Evolutionary conservation across 2,888 invertebrate genomes (phyloP), one percentile per base, ranked within the genome.

Genomic region (Adelphocoris suturalis): DNA sequence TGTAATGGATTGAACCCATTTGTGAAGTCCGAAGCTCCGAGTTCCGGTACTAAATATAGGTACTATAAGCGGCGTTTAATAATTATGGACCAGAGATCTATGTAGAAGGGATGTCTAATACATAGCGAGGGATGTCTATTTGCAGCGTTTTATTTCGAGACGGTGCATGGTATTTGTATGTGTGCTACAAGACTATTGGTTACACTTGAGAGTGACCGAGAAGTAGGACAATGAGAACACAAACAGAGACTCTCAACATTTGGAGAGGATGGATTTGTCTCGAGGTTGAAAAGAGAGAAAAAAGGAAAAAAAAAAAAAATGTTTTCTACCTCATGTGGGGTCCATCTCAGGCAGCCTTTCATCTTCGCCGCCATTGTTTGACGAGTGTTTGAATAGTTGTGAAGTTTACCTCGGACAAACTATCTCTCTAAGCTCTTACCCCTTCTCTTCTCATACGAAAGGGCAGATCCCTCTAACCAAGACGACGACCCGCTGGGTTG

Each of bases 281-380:
- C 68, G 27, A 68, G 0, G 23, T 23, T 68, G 12, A 19, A 23
- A 11, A 52, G 16, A 52, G 11, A 7, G 7, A 37, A 37, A n/a
- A 19, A 23, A 11, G 11, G 16, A 52, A 52, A 7, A 37, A 37
- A 37, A n/a, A 57, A 57, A 57, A 7, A n/a, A 57, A 57, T n/a
- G n/a, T 57, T n/a, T 23, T 68, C 23, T 12, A 27, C n/a, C 68
- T 68, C 11, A 23, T 27, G 68, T 68, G 68, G 23, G 27, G 68
- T 68, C 23, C 23, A 13, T 19, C 27, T 19, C 12, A 82, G 23
- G 82, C 23, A 23, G 0, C 52, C 9, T 85, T 27, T 85, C 85
- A 85, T 85, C 85, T 16, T 52, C 16, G 57, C 88, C 88, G 88
- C 88, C 48, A 55, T 88, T 88, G 88, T 88, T 76, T 87, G 48